Base-by-base conservation (phyloP, 2,113 vertebrate genomes). In the Dipodomys merriami region DNA sequence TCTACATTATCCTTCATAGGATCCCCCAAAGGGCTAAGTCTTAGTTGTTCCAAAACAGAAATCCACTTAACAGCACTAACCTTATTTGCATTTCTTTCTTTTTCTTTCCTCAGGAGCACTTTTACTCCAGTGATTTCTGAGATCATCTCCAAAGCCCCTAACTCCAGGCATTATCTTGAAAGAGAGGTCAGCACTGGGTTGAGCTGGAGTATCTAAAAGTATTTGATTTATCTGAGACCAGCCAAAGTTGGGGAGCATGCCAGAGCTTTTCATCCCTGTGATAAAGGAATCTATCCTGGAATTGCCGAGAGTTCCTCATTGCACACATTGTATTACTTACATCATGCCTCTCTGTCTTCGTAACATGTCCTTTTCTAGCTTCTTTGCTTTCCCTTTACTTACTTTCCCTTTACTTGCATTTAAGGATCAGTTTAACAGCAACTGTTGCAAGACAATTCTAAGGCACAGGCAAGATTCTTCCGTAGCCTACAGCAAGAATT, bases 231-330 rank as follows among this genome's bases (percentile, higher is more conserved):
- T 27, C 16, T 46, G 76, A 77, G 53, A 15, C 35, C 64, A 83
- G 53, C 15, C n/a, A 80, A 62, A 5, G 15, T 1, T 9, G 18
- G 1, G 1, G 16, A 13, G 27, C 27, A 1, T 13, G 2, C 9
- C 15, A 30, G 64, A 11, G 15, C 39, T 7, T 6, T 12, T 27
- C 23, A 7, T 7, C 2, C 6, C 29, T 39, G 5, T 46, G 5
- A 49, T 82, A 7, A 80, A 83, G 22, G 5, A 77, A 25, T 81
- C 53, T 33, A 39, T 53, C 7, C 30, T 7, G 15, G 71, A 60
- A 71, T 65, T n/a, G 30, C 2, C 30, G 20, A 8, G 77, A 8
- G 7, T 60, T 78, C 8, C 78, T 25, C 62, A 33, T 8, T 19
- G 33, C 13, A 88, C 20, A 30, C 7, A 16, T 44, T 13, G 1